Conservation (phyloP, 2,888 invertebrate genomes). For the Rhingia rostrata region DNA sequence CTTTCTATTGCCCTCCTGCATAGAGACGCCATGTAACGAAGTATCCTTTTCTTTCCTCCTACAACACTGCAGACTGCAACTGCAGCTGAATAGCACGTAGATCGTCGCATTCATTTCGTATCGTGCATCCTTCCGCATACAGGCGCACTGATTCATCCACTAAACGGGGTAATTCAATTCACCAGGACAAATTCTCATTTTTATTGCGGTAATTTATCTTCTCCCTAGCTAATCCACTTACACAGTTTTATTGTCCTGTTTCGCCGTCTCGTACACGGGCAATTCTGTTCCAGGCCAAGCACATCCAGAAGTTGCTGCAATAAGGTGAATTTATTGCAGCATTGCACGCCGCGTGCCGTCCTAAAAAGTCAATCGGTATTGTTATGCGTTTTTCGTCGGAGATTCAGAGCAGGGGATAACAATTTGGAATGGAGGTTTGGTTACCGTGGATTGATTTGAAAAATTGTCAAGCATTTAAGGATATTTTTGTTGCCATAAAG, state of each 20-base stretch:
- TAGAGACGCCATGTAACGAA: background rate
- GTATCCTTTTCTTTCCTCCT: background rate
- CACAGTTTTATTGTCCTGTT: slow-evolving; percentile 59
- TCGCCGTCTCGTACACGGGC: slow-evolving; percentile 4
- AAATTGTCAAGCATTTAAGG: too few species aligned
- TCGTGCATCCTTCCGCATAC: slow-evolving; percentile 31
- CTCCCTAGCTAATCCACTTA: slow-evolving; percentile 60
- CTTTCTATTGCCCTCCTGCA: slow-evolving; percentile 5
- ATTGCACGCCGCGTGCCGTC: slow-evolving; percentile 35
- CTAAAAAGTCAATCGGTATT: slow-evolving; percentile 23
- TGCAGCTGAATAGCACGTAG: background rate
- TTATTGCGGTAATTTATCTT: slow-evolving; percentile 67
- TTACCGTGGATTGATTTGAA: too few species aligned
- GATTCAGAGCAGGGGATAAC: too few species aligned
- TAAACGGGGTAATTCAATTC: slow-evolving; percentile 64
- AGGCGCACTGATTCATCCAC: slow-evolving; percentile 30
- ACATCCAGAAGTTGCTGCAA: slow-evolving; percentile 40
- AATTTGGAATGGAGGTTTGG: too few species aligned
- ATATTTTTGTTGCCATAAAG: too few species aligned
- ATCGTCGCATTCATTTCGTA: slow-evolving; percentile 10
- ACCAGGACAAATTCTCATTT: slow-evolving; percentile 65
- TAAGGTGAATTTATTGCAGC: slow-evolving; percentile 63
- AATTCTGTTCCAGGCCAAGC: slow-evolving; percentile 4
- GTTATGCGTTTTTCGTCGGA: background rate
- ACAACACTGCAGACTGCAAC: background rate